Base-by-base conservation (phyloP, 2,113 vertebrate species). In the Microcebus tavaratra region DNA sequence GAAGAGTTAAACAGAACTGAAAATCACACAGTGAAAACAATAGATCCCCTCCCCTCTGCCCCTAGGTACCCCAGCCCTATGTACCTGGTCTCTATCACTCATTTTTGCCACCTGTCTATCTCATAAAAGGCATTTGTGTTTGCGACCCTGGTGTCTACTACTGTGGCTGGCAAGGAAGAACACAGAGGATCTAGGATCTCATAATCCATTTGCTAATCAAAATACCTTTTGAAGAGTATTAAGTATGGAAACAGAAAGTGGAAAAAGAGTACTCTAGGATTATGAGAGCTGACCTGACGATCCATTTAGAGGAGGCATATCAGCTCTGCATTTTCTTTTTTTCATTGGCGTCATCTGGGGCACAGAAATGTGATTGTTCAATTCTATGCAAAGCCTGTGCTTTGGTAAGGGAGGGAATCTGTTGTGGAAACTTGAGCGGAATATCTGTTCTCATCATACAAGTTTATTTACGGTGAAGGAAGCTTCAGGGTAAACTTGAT, bases 381-480 rank as follows among this genome's bases (percentile, higher is more conserved):
- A 27, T 70, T 78, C 34, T 76, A 5, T 68, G 78, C 8, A 83
- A 85, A 55, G 23, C 31, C 29, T 65, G 18, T 70, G 36, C 3
- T 76, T 84, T 88, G 42, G 50, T 59, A 67, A 91, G 57, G 29
- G 21, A 53, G 27, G 9, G 80, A 72, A 34, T 91, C 31, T 73
- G 39, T 67, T 87, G 2, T 2, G 10, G 61, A 75, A 79, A 89
- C 21, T 36, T 36, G n/a, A 89, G 21, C 45, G 65, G 39, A 53
- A n/a, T 93, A 59, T 85, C 34, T 79, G 31, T 72, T 91, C 57
- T 93, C 27, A 85, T 53, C 53, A 23, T 34, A 53, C 2, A 92
- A 11, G 2, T 21, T 34, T 61, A 25, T 48, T 65, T 70, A 29
- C 45, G 1, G 0, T 50, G 15, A 29, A 81, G 53, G 53, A 55